Conservation (phyloP, 2,797 vertebrate species). For the Momotus momota region DNA sequence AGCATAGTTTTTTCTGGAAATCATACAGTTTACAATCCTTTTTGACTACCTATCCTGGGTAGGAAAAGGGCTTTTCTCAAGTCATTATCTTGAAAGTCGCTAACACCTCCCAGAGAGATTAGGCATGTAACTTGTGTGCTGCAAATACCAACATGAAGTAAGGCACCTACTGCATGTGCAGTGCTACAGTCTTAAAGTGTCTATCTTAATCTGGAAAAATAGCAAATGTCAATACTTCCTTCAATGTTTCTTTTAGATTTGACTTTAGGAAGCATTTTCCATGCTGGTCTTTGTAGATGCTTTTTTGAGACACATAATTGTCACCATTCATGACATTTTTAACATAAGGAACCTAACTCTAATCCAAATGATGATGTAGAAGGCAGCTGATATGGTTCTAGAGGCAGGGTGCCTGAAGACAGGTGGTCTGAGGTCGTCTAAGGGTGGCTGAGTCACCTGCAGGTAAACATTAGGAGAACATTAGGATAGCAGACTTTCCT, state of each 20-base stretch:
- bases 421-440: neutral
- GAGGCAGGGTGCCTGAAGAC: neutral
- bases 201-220: neutral
- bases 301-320: neutral
- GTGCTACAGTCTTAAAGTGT: neutral
- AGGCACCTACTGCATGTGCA: neutral
- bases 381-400: neutral
- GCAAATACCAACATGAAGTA: neutral
- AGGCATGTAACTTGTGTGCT: neutral
- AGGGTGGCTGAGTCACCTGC: neutral
- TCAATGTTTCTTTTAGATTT: neutral
- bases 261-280: neutral
- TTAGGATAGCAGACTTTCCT: neutral
- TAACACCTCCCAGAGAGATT: neutral
- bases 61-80: neutral
- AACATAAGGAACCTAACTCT: neutral
- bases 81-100: neutral
- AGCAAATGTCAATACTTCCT: neutral
- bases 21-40: neutral
- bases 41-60: neutral
- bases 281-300: neutral
- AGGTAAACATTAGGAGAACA: neutral
- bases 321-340: neutral
- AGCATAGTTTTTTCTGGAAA: neutral
- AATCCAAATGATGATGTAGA: neutral